These are phyloP conservation scores for Melierax canorus DNA, from an alignment of 2,113 vertebrate genomes.

Conservation along the genomic window DNA sequence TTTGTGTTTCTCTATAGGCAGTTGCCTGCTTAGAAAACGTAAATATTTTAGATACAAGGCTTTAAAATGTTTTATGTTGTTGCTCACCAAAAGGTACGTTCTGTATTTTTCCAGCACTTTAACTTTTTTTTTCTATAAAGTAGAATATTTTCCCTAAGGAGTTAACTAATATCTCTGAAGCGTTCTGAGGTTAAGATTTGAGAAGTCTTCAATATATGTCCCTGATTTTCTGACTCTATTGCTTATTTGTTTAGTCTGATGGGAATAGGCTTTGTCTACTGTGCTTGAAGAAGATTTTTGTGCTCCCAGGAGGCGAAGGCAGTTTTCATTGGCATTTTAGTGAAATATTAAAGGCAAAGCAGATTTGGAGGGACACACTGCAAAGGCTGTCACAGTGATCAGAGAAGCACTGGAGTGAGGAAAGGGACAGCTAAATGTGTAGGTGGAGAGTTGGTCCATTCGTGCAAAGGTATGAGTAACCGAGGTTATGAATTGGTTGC, in stretches of 20 bases:
- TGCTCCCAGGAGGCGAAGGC: constrained; percentile 64
- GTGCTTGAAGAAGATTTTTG: constrained; percentile 45
- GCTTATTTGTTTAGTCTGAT: constrained; percentile 69
- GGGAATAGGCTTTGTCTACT: constrained; percentile 65
- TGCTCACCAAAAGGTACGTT: neutral
- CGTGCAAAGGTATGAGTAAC: constrained; percentile 74
- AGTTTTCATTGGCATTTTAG: constrained; percentile 76
- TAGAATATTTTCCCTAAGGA: constrained; percentile 36
- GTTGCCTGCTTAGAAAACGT: neutral
- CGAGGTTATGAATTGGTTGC: constrained; percentile 75
- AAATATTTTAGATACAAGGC: constrained; percentile 5
- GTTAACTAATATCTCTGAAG: constrained; percentile 55
- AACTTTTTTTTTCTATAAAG: neutral
- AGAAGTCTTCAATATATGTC: constrained; percentile 45
- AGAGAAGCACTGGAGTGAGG: constrained; percentile 71
- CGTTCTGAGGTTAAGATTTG: constrained; percentile 22
- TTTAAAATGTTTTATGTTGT: neutral
- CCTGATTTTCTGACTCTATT: constrained; percentile 57
- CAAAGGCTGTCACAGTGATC: constrained; percentile 78
- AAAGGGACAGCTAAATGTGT: constrained; percentile 59
- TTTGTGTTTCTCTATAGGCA: neutral
- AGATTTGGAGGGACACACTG: constrained; percentile 74
- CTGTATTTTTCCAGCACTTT: neutral
- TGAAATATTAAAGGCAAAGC: constrained; percentile 85
- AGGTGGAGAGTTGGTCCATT: constrained; percentile 57